Evolutionary conservation across 2,113 vertebrate species (phyloP), one percentile per base, ranked within the genome.

Genomic region (Puffinus mauretanicus): DNA sequence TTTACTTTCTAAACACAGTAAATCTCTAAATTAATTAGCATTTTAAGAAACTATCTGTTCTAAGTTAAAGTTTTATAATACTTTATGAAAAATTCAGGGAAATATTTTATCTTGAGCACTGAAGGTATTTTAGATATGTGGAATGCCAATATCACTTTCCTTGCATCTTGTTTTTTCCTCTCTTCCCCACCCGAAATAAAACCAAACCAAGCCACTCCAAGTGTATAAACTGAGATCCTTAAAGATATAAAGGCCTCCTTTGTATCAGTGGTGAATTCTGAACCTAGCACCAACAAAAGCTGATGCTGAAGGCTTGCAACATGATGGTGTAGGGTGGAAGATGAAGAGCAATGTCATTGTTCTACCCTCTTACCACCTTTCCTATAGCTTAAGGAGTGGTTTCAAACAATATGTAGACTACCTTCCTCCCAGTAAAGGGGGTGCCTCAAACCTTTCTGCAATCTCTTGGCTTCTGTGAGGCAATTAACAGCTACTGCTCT

Each of bases 331-430:
- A 65, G 13, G 6, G 13, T 64, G 14, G 9, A 92, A 32, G 9
- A 60, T 38, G 29, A 92, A 46, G 7, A 49, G 4, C 18, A 49
- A 44, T 10, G 3, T 4, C 27, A 47, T 44, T 0, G 0, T 67
- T 78, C 52, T 65, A 49, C 3, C 9, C 7, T 5, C 10, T 66
- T 64, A 9, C 6, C 8, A 7, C 20, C 9, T 71, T 61, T 62
- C 16, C 42, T 62, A 10, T 13, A 79, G 25, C 7, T 82, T 36
- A 62, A 70, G 30, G 30, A 86, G 30, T 66, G 65, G 42, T 46
- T 66, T 58, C 7, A 65, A 47, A 61, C 49, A 16, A 49, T 90
- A 36, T 73, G 13, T 60, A 49, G 24, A 54, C 9, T 62, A 32
- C 25, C 12, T 82, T 61, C 32, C 16, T 91, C 25, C 12, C 58